Base-by-base conservation (phyloP, 2,797 vertebrate species). In the Microcaecilia unicolor region DNA sequence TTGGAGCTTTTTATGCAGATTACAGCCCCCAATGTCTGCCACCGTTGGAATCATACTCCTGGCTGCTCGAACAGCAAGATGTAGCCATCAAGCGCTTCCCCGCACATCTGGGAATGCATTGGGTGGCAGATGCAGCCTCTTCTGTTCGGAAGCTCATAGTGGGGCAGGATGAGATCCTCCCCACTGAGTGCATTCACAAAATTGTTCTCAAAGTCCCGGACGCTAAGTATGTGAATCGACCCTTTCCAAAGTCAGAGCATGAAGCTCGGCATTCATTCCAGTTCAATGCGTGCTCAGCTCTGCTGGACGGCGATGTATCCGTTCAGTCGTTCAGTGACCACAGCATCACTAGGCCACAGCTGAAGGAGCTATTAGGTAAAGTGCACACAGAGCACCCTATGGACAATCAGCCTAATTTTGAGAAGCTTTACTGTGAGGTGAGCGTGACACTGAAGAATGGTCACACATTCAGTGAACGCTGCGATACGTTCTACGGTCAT, bases 201-300 rank as follows among this genome's bases (percentile, higher is more conserved):
- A 57, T 97, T 15, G 63, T 69, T 13, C 78, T 97, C 6, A 68
- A 61, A 60, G 79, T 95, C 10, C 94, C 93, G 7, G 69, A 80
- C 1, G 87, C 88, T 24, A 84, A 67, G 29, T 97, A 98, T 0
- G 65, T 96, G 4, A 63, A 94, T 57, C 82, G 92, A 27, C 80
- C 89, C 14, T 68, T 74, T 7, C 93, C 93, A 1, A 34, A 25
- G 26, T 85, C 88, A 0, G 90, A 97, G 48, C 92, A 97, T 0
- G 89, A 97, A 64, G 92, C 92, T 40, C 82, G 91, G 18, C 94
- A 97, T 59, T 97, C 94, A 1, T 93, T 95, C 43, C 93, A 98
- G 75, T 96, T 94, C 19, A 88, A 83, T 2, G 88, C 86, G 13
- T 90, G 89, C 51, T 70, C 85, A 0, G 70, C 76, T 6, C 65